Conservation (phyloP, 2,888 invertebrate species). For the Seira musarum region DNA sequence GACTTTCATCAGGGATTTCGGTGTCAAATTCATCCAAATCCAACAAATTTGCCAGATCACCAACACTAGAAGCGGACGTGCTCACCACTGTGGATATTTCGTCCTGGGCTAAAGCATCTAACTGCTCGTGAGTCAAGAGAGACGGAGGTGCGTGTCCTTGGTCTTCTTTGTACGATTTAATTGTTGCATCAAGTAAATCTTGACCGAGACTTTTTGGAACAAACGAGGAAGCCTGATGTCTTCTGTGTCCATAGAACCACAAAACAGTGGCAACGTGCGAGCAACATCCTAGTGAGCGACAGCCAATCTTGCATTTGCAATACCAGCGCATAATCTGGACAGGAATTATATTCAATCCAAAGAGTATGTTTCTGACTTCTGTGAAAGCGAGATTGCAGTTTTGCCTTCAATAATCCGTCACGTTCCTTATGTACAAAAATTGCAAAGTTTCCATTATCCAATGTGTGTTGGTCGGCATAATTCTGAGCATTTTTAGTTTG, state of each 20-base stretch:
- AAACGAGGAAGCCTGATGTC: not conserved
- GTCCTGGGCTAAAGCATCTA: too few species aligned
- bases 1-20: too few species aligned
- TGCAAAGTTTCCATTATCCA: not conserved
- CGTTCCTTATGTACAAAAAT: not conserved
- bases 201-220: not conserved
- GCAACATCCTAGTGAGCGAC: slow-evolving; percentile 30
- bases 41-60: too few species aligned
- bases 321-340: slow-evolving; percentile 4
- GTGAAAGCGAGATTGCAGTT: not conserved
- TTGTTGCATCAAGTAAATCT: too few species aligned
- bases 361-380: not conserved
- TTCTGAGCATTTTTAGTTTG: slow-evolving; percentile 12
- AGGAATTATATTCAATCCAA: slow-evolving; percentile 4
- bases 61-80: too few species aligned
- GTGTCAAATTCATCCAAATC: too few species aligned
- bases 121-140: too few species aligned
- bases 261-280: slow-evolving; percentile 30
- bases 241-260: slow-evolving; percentile 31
- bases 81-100: too few species aligned
- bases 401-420: not conserved
- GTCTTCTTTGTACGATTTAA: too few species aligned
- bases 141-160: too few species aligned
- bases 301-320: slow-evolving; percentile 31
- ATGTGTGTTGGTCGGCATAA: slow-evolving; percentile 26